Conservation (phyloP, 2,888 invertebrate genomes). For the Amphimallon solstitiale region DNA sequence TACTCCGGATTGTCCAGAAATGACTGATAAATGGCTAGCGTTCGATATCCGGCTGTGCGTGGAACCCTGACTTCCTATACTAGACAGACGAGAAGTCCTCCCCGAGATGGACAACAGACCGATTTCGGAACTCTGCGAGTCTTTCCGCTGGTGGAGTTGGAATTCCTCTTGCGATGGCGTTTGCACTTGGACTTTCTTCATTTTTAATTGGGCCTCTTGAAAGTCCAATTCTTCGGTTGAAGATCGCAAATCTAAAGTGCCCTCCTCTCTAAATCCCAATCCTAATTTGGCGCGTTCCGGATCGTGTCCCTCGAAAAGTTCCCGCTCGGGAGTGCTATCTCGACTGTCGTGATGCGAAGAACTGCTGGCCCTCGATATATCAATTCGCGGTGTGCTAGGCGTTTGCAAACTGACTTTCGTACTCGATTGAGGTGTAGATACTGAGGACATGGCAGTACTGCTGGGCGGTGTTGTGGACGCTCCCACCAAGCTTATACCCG, state of each 20-base stretch:
- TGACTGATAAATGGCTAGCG: slow-evolving; percentile 67
- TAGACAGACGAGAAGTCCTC: slow-evolving; percentile 82
- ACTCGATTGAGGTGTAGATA: slow-evolving; percentile 49
- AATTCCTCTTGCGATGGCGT: slow-evolving; percentile 52
- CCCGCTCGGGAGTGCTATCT: slow-evolving; percentile 86
- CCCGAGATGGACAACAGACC: slow-evolving; percentile 80
- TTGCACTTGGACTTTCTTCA: slow-evolving; percentile 60
- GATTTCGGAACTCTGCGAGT: slow-evolving; percentile 75
- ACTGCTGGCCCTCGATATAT: slow-evolving; percentile 89
- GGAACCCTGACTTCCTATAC: slow-evolving; percentile 78
- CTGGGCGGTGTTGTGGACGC: slow-evolving; percentile 44
- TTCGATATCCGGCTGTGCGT: slow-evolving; percentile 64
- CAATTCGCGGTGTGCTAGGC: slow-evolving; percentile 84
- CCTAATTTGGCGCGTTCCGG: slow-evolving; percentile 59
- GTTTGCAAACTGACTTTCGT: slow-evolving; percentile 65
- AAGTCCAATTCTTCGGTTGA: slow-evolving; percentile 90
- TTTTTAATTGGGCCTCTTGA: slow-evolving; percentile 69
- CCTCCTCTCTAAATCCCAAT: slow-evolving; percentile 69
- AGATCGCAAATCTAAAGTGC: slow-evolving; percentile 84
- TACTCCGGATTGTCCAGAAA: slow-evolving; percentile 66
- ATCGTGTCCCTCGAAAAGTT: slow-evolving; percentile 66
- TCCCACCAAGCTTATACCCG: slow-evolving; percentile 59
- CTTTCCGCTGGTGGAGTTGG: slow-evolving; percentile 63
- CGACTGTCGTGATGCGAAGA: slow-evolving; percentile 89
- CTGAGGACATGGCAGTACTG: slow-evolving; percentile 50